Conservation (phyloP, 2,113 vertebrate genomes). For the Miniopterus natalensis region DNA sequence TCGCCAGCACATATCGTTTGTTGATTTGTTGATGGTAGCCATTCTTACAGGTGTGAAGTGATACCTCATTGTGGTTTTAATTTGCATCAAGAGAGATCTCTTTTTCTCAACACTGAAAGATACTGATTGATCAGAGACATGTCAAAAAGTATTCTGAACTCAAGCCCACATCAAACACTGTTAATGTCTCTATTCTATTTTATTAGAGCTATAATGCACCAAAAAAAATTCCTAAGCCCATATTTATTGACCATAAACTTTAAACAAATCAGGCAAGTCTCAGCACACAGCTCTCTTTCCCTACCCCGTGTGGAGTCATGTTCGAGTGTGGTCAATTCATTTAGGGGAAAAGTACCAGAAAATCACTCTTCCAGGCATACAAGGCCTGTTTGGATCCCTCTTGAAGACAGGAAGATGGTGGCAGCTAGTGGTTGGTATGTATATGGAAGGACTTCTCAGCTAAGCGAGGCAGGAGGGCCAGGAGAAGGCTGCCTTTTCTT, state of each 20-base stretch:
- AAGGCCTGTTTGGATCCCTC: background rate
- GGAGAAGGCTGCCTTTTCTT: background rate
- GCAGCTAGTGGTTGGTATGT: background rate
- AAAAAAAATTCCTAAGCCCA: constrained; percentile 9
- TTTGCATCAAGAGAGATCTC: background rate
- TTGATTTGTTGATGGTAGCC: too few relatives aligned
- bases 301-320: background rate
- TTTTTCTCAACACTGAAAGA: background rate
- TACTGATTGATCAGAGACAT: background rate
- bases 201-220: background rate
- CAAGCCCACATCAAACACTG: background rate
- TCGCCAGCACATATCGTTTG: too few relatives aligned
- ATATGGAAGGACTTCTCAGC: background rate
- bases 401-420: background rate
- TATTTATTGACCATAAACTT: background rate
- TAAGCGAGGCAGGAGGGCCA: background rate
- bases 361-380: background rate
- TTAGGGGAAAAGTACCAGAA: constrained; percentile 15
- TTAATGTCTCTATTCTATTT: background rate
- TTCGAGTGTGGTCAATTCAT: constrained; percentile 1
- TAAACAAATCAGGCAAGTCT: background rate
- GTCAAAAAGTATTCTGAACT: background rate
- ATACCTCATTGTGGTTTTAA: too few relatives aligned
- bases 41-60: too few relatives aligned
- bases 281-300: background rate